Conservation (phyloP, 2,888 invertebrate species). For the Sarcophaga subvicina region DNA sequence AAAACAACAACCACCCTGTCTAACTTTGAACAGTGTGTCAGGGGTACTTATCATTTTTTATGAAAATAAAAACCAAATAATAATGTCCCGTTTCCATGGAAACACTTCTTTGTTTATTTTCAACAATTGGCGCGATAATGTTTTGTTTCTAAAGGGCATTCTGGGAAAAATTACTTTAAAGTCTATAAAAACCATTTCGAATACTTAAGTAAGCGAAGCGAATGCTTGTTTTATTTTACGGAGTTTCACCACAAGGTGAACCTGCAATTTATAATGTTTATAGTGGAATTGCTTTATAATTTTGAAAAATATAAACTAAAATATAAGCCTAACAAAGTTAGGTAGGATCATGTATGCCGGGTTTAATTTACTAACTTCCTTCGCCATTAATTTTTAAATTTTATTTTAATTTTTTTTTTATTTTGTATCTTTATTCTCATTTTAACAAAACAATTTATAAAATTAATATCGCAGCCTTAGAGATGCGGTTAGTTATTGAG, state of each 20-base stretch:
- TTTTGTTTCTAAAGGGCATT: background rate
- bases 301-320: too few relatives aligned
- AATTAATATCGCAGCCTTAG: slow-evolving; percentile 68
- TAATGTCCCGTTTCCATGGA: slow-evolving; percentile 53
- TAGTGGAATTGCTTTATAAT: too few relatives aligned
- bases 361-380: background rate
- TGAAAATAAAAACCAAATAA: slow-evolving; percentile 37
- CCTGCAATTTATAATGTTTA: too few relatives aligned
- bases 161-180: background rate
- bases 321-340: too few relatives aligned
- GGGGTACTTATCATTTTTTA: slow-evolving; percentile 6
- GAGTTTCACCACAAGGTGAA: too few relatives aligned
- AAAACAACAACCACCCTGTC: slow-evolving; percentile 22
- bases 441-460: slow-evolving; percentile 71
- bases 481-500: slow-evolving; percentile 60
- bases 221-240: too few relatives aligned
- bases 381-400: background rate
- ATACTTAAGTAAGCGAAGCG: too few relatives aligned
- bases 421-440: slow-evolving; percentile 43
- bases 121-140: slow-evolving; percentile 37
- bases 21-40: slow-evolving; percentile 26
- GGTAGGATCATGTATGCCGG: too few relatives aligned
- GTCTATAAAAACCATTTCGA: too few relatives aligned
- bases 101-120: slow-evolving; percentile 30
- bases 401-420: background rate